Evolutionary conservation across 2,888 invertebrate species (phyloP).

Genomic region (Stenotaenia linearis): DNA sequence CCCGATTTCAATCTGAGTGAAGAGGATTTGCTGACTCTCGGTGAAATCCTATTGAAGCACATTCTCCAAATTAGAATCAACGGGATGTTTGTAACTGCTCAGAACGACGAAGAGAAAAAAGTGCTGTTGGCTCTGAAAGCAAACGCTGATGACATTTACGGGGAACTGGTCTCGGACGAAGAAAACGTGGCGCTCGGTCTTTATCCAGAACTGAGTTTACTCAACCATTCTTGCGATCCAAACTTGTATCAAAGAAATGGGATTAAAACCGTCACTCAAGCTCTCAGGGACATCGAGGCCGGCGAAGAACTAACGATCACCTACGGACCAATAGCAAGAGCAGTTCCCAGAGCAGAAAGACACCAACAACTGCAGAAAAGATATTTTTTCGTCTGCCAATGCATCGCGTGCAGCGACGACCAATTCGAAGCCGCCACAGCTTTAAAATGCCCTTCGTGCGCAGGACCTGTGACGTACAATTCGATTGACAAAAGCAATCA

Average conservation of each 20-base stretch:
- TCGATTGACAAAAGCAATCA: background rate
- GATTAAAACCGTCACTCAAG: slow-evolving; percentile 2
- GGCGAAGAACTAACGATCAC: slow-evolving; percentile 34
- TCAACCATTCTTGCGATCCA: slow-evolving; percentile 35
- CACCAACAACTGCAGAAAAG: background rate
- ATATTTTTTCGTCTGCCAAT: background rate
- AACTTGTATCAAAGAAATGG: slow-evolving; percentile 26
- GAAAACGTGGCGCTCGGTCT: background rate
- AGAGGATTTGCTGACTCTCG: background rate
- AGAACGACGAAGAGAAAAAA: background rate
- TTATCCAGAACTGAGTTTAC: background rate
- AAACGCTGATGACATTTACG: background rate
- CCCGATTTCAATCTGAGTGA: background rate
- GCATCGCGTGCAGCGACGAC: background rate
- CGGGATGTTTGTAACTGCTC: background rate
- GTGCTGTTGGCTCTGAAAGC: background rate
- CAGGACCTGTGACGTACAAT: background rate
- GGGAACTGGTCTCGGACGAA: background rate
- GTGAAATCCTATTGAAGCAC: background rate
- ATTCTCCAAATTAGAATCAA: background rate
- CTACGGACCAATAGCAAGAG: slow-evolving; percentile 31
- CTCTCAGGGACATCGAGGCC: slow-evolving; percentile 9
- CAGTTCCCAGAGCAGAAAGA: background rate
- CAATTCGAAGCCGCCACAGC: background rate
- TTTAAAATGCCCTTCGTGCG: background rate